phyloP scores from a whole-genome alignment of 2,113 vertebrate species.

The Hepsetus odoe region DNA sequence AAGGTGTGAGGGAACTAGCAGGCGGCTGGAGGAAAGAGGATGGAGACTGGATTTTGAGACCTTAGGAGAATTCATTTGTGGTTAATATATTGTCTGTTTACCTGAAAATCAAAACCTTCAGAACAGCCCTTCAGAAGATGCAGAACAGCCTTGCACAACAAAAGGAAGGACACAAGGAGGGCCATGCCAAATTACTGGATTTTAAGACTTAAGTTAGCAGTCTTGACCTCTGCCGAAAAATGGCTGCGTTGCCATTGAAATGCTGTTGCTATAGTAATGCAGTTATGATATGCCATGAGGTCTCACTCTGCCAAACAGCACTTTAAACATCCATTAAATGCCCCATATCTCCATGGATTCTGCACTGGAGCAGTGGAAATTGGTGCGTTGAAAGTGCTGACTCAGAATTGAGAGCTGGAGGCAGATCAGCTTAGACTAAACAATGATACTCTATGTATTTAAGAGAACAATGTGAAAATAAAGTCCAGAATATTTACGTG shows the following conservation, averaged over 20 bases:
- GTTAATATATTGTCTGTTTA: conserved; percentile 15
- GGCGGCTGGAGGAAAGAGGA: too few species aligned
- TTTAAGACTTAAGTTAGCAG: background rate
- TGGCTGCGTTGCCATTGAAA: background rate
- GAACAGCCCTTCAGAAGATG: background rate
- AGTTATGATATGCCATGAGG: conserved; percentile 21
- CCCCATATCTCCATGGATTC: conserved; percentile 16
- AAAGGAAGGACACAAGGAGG: background rate
- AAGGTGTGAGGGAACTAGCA: too few species aligned
- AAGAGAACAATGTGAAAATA: too few species aligned
- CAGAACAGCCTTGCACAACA: background rate
- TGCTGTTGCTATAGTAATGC: background rate
- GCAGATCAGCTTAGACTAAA: background rate
- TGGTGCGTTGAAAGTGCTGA: conserved; percentile 35
- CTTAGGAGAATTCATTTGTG: background rate
- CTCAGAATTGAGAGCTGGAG: conserved; percentile 17
- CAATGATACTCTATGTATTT: too few species aligned
- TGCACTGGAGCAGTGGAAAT: conserved; percentile 14
- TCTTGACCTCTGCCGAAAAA: background rate
- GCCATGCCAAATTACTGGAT: background rate
- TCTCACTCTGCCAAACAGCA: conserved; percentile 29
- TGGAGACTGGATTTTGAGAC: too few species aligned
- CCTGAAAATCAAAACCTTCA: background rate
- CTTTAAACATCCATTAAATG: conserved; percentile 40
- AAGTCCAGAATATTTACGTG: too few species aligned